Percentiles rank a stretch among this genome's conserved stretches.
phyloP scores from a whole-genome alignment of 92 coral and sea anemone species.

The Scolanthus callimorphus region DNA sequence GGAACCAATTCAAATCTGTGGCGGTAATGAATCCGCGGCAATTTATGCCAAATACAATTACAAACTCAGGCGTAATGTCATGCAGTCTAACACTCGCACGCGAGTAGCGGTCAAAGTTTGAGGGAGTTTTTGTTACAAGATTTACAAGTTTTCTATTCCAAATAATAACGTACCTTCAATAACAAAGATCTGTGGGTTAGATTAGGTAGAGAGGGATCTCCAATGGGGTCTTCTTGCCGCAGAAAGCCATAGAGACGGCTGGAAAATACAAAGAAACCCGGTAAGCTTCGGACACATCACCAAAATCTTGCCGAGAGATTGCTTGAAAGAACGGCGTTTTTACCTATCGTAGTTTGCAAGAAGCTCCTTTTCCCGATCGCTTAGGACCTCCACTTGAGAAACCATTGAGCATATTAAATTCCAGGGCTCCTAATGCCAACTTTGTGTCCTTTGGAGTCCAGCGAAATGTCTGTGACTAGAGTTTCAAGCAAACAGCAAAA shows the following conservation, averaged over 20 bases:
- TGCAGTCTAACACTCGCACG: slow-evolving; percentile 1
- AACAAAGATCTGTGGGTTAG: slow-evolving; percentile 92
- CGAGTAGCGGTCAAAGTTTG: slow-evolving; percentile 13
- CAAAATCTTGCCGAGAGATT: slow-evolving; percentile 20
- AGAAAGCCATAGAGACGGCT: slow-evolving; percentile 98
- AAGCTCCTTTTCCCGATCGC: slow-evolving; percentile 98
- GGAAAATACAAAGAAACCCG: slow-evolving; percentile 28
- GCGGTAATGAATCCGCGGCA: slow-evolving; percentile 32
- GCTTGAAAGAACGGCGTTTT: slow-evolving; percentile 14
- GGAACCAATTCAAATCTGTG: slow-evolving; percentile 16
- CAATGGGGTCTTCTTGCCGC: slow-evolving; percentile 94
- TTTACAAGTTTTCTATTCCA: slow-evolving; percentile 4
- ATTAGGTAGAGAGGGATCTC: slow-evolving; percentile 86
- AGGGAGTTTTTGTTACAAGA: slow-evolving; percentile 11
- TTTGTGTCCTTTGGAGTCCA: slow-evolving; percentile 3
- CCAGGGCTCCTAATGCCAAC: slow-evolving; percentile 66
- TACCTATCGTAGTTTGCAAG: slow-evolving; percentile 98
- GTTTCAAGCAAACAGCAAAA: slow-evolving; percentile 77
- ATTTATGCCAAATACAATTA: slow-evolving; percentile 16
- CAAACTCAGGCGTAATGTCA: slow-evolving; percentile 5
- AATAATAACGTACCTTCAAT: slow-evolving; percentile 68
- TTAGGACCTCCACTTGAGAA: slow-evolving; percentile 98
- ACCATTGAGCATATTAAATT: slow-evolving; percentile 96
- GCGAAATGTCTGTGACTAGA: slow-evolving; percentile 1
- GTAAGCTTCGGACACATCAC: slow-evolving; percentile 11